Conservation (phyloP, 2,888 invertebrate species). For the Meandrusa payeni region DNA sequence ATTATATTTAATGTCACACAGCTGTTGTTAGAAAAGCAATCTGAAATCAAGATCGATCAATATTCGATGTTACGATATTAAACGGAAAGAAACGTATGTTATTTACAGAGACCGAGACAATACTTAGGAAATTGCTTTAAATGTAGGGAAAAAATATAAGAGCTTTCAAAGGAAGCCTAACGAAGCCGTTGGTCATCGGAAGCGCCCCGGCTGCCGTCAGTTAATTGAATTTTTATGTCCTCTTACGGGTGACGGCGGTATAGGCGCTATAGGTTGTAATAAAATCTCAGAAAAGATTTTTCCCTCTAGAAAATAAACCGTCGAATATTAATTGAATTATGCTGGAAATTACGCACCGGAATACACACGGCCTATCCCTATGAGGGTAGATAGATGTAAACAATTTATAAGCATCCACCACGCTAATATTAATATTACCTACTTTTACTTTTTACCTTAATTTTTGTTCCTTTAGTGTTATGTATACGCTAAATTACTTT, state of each 20-base stretch:
- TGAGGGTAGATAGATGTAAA: too few relatives aligned
- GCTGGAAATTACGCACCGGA: too few relatives aligned
- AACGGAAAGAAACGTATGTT: neutral
- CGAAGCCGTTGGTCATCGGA: constrained; percentile 8
- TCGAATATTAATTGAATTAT: too few relatives aligned
- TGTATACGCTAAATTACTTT: too few relatives aligned
- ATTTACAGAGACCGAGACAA: neutral
- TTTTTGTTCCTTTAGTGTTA: too few relatives aligned
- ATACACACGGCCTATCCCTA: too few relatives aligned
- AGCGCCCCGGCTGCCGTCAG: neutral
- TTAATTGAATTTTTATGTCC: constrained; percentile 11
- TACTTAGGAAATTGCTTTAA: constrained; percentile 1
- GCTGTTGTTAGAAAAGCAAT: too few relatives aligned
- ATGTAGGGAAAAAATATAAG: constrained; percentile 2
- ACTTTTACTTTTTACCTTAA: neutral
- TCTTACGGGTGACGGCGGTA: neutral
- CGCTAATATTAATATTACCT: neutral
- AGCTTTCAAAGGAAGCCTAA: constrained; percentile 7
- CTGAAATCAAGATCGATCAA: too few relatives aligned
- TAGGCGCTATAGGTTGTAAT: neutral
- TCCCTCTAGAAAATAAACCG: neutral
- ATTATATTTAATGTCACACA: too few relatives aligned
- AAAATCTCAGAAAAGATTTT: constrained; percentile 1
- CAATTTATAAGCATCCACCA: neutral
- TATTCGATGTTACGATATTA: too few relatives aligned